These are phyloP conservation scores for Drosophila tanythrix DNA, from an alignment of 2,888 invertebrate species.

Conservation along the genomic window DNA sequence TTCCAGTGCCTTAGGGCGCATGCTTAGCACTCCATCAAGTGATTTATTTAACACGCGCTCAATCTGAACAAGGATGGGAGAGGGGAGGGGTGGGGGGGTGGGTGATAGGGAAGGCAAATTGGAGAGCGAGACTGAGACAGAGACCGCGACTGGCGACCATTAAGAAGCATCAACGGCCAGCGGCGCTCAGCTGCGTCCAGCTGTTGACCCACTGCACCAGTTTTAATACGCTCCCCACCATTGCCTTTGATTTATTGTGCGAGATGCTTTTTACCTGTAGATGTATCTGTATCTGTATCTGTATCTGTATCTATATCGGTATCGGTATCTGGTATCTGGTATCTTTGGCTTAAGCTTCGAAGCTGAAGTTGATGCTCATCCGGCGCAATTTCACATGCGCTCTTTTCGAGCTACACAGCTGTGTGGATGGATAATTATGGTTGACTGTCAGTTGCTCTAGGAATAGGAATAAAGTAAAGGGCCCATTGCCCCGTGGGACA, in stretches of 20 bases:
- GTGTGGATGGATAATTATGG: conserved; percentile 67
- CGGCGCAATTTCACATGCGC: conserved; percentile 71
- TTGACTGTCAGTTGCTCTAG: conserved; percentile 46
- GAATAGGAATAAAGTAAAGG: conserved; percentile 68
- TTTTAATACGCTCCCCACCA: conserved; percentile 55
- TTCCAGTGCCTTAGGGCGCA: conserved; percentile 47
- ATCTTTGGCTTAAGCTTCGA: conserved; percentile 16
- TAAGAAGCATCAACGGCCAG: conserved; percentile 60
- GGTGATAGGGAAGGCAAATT: background rate
- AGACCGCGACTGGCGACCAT: conserved; percentile 44
- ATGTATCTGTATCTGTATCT: conserved; percentile 6
- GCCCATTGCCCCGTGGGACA: conserved; percentile 76
- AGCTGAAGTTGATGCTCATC: conserved; percentile 59
- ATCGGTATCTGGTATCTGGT: conserved; percentile 6
- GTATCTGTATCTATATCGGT: conserved; percentile 8
- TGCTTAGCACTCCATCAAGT: conserved; percentile 75
- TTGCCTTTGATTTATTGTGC: conserved; percentile 73
- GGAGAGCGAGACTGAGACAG: conserved; percentile 19
- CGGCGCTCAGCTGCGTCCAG: conserved; percentile 69
- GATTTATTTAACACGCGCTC: conserved; percentile 77
- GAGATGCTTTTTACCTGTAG: conserved; percentile 22
- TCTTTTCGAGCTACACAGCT: conserved; percentile 51
- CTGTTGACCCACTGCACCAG: conserved; percentile 79
- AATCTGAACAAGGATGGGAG: background rate
- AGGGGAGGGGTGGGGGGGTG: too few species aligned